Conservation (phyloP, 2,888 invertebrate genomes). For the Trichogramma evanescens region DNA sequence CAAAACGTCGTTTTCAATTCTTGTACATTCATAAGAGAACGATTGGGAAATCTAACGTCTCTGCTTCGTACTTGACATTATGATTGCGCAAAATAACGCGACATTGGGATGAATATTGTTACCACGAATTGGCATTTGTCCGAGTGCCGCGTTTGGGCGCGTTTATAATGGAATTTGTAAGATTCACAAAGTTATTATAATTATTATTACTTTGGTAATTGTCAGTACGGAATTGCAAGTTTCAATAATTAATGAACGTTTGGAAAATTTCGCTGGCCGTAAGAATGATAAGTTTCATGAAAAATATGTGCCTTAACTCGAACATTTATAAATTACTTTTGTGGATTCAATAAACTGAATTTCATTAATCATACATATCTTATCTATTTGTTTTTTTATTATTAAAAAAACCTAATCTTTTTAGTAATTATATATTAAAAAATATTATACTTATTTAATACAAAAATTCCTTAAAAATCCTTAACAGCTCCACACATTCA, state of each 20-base stretch:
- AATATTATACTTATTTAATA: slow-evolving; percentile 18
- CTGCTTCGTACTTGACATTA: no score
- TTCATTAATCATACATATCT: no score
- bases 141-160: slow-evolving; percentile 9
- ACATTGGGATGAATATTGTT: slow-evolving; percentile 9
- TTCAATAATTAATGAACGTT: no score
- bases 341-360: no score
- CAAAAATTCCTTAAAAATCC: slow-evolving; percentile 9
- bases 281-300: slow-evolving; percentile 36
- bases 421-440: slow-evolving; percentile 19
- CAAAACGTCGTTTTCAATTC: slow-evolving; percentile 2
- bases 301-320: slow-evolving; percentile 6
- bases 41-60: no score
- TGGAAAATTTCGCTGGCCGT: no score
- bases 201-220: no score
- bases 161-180: neutral
- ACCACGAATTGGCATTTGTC: slow-evolving; percentile 4
- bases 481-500: slow-evolving; percentile 1
- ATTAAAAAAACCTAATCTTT: slow-evolving; percentile 16
- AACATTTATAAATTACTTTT: no score
- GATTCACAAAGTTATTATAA: no score
- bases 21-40: neutral
- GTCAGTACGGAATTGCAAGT: no score
- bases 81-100: neutral
- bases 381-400: slow-evolving; percentile 11